phyloP scores from a whole-genome alignment of 2,113 vertebrate species.

The Proterorhinus semilunaris region DNA sequence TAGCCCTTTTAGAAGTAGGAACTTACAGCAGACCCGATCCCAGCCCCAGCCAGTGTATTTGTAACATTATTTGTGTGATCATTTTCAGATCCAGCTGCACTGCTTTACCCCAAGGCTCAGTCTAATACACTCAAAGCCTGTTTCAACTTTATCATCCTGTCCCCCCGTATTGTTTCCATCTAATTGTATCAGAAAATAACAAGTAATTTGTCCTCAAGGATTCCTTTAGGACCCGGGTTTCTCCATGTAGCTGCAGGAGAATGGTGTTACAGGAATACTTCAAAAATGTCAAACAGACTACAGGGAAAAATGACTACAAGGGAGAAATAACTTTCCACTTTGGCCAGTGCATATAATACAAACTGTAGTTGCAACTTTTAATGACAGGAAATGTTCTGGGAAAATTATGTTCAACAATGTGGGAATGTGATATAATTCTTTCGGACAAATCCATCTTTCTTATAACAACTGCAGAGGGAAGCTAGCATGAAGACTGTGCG shows the following conservation, averaged over 20 bases:
- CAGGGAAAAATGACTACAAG: not conserved
- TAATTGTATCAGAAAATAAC: constrained; percentile 10
- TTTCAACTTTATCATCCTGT: not conserved
- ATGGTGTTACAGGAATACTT: not conserved
- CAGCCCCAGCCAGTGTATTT: not conserved
- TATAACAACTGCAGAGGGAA: constrained; percentile 29
- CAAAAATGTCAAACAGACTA: not conserved
- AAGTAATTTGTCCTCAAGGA: constrained; percentile 23
- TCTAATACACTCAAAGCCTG: not conserved
- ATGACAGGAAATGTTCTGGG: not conserved
- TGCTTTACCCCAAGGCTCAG: constrained; percentile 1
- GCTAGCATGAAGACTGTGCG: constrained; percentile 42
- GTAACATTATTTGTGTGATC: not conserved
- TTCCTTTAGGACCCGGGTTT: not conserved
- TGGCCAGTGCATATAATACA: not conserved
- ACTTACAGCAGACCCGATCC: not conserved
- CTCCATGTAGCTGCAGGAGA: not conserved
- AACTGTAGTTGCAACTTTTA: constrained; percentile 2
- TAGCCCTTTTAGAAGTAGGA: not conserved
- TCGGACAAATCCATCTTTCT: constrained; percentile 17
- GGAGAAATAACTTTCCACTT: not conserved
- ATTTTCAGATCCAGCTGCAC: not conserved
- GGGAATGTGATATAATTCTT: not conserved
- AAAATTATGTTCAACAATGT: not conserved
- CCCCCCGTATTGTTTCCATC: constrained; percentile 9